Evolutionary conservation across 2,888 invertebrate species (phyloP).

Genomic region (Oxytorus armatus): DNA sequence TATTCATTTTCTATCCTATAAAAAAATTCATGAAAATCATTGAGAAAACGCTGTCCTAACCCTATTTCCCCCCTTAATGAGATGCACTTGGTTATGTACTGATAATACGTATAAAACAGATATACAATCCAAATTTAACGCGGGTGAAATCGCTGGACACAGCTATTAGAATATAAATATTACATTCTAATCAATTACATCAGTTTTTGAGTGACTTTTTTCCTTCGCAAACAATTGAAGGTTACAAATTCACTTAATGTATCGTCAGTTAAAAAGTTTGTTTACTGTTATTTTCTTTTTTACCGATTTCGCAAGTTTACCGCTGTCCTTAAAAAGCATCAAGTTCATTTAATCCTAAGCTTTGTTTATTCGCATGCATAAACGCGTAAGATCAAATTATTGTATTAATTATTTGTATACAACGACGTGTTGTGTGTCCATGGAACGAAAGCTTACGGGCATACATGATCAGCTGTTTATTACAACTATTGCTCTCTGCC

Average conservation of each 20-base stretch:
- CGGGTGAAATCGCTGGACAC: no score
- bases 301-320: background rate
- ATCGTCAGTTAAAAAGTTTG: background rate
- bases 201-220: background rate
- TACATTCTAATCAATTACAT: no score
- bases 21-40: no score
- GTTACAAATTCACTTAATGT: background rate
- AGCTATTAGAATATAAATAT: no score
- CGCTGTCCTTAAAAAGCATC: constrained; percentile 17
- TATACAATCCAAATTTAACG: no score
- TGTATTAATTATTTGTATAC: constrained; percentile 53
- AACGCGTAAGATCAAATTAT: constrained; percentile 15
- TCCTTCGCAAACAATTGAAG: background rate
- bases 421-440: constrained; percentile 31
- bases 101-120: no score
- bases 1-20: no score
- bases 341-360: constrained; percentile 22
- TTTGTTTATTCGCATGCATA: constrained; percentile 16
- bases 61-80: no score
- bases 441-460: constrained; percentile 37
- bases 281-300: background rate
- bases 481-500: background rate
- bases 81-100: no score
- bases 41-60: no score
- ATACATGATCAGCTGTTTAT: constrained; percentile 18